Evolutionary conservation across 2,888 invertebrate genomes (phyloP).

Genomic region (Drepanosiphum platanoidis): DNA sequence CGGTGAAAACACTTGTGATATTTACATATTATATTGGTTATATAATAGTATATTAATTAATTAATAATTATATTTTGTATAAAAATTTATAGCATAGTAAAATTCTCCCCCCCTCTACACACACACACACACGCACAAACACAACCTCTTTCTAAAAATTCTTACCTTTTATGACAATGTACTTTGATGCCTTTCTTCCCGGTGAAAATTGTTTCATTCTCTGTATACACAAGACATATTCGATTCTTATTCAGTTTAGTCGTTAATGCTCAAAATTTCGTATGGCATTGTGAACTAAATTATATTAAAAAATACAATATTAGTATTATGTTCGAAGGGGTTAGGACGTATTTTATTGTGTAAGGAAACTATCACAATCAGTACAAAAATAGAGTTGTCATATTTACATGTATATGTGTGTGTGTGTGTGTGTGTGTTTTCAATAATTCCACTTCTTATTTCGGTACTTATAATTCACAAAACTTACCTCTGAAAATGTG

Average conservation of each 20-base stretch:
- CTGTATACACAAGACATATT: background rate
- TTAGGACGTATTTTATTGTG: background rate
- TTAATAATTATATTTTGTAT: conserved; percentile 35
- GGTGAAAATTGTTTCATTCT: conserved; percentile 17
- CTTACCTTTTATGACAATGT: background rate
- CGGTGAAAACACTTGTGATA: conserved; percentile 60
- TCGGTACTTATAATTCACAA: background rate
- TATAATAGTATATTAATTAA: conserved; percentile 3
- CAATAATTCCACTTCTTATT: background rate
- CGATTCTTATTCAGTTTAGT: background rate
- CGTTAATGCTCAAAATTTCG: conserved; percentile 13
- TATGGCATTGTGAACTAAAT: background rate
- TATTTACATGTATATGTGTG: background rate
- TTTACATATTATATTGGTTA: conserved; percentile 45
- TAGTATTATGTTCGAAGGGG: background rate
- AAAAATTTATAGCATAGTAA: background rate
- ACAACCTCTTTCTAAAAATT: no score
- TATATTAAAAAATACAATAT: background rate
- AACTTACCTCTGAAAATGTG: background rate
- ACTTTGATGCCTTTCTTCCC: background rate
- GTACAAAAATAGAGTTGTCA: background rate
- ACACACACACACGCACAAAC: no score
- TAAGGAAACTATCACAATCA: background rate
- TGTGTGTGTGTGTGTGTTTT: background rate
- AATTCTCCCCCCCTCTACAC: background rate